Percentiles rank a stretch among this genome's conserved stretches.
Conservation (phyloP, 1,140 invertebrate genomes). For the Tetranychus cinnabarinus region DNA sequence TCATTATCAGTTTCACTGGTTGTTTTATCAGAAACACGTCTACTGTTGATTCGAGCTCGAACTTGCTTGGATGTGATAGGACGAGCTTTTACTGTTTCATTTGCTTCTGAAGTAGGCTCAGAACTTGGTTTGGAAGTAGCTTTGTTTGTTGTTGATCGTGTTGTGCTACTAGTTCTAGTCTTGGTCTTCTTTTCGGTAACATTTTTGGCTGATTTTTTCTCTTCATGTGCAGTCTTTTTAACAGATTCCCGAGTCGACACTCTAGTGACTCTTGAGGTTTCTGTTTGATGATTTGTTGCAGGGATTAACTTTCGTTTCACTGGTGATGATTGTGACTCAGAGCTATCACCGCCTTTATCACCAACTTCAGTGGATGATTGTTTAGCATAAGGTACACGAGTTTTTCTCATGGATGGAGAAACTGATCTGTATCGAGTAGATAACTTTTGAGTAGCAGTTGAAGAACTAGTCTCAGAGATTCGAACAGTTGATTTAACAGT, state of each 20-base stretch:
- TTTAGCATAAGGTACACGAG: background rate
- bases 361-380: background rate
- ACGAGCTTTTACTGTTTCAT: too few species aligned
- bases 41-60: too few species aligned
- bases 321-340: background rate
- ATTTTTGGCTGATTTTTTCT: background rate
- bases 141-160: too few species aligned
- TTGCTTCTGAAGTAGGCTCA: too few species aligned
- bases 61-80: too few species aligned
- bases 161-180: too few species aligned
- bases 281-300: background rate
- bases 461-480: background rate
- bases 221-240: background rate
- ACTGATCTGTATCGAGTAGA: background rate
- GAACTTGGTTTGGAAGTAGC: too few species aligned
- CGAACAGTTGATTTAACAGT: background rate
- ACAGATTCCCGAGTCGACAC: background rate
- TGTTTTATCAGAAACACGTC: too few species aligned
- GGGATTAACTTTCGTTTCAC: background rate
- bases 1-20: background rate
- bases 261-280: background rate
- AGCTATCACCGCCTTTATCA: background rate
- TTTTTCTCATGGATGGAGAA: background rate
- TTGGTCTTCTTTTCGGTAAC: too few species aligned
- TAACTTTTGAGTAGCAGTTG: too few species aligned